phyloP scores from a whole-genome alignment of 1,140 invertebrate species.

The Leucophenga varia region DNA sequence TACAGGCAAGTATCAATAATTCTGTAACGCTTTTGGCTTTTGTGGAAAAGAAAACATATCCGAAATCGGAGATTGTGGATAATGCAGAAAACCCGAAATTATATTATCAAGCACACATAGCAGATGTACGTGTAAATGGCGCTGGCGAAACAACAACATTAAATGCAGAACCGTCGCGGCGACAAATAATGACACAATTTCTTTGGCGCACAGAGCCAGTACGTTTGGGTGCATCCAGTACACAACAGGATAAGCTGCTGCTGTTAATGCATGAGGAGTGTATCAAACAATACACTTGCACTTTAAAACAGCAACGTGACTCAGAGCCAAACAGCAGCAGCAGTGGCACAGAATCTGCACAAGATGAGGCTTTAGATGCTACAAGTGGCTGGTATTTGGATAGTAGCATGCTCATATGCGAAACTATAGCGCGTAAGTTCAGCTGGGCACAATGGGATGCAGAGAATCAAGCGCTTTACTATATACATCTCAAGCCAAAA shows the following conservation, averaged over 20 bases:
- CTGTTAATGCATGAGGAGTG: constrained; percentile 78
- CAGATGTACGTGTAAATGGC: constrained; percentile 62
- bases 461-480: constrained; percentile 69
- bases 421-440: constrained; percentile 70
- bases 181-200: constrained; percentile 78
- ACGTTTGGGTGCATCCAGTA: constrained; percentile 60
- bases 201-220: constrained; percentile 68
- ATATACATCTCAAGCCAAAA: constrained; percentile 73
- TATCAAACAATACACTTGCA: constrained; percentile 55
- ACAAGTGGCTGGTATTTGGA: constrained; percentile 58
- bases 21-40: constrained; percentile 67
- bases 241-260: constrained; percentile 68
- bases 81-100: constrained; percentile 1
- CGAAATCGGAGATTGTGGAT: no score
- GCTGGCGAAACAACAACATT: constrained; percentile 58
- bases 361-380: constrained; percentile 55
- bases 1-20: constrained; percentile 77
- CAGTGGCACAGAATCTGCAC: constrained; percentile 57
- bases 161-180: constrained; percentile 53
- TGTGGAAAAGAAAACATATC: constrained; percentile 60
- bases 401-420: constrained; percentile 60
- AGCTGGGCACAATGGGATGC: constrained; percentile 83
- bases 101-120: constrained; percentile 64
- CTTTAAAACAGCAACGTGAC: constrained; percentile 34
- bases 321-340: constrained; percentile 26